Base-by-base conservation (phyloP, 2,888 invertebrate species). In the Escarpia spicata region DNA sequence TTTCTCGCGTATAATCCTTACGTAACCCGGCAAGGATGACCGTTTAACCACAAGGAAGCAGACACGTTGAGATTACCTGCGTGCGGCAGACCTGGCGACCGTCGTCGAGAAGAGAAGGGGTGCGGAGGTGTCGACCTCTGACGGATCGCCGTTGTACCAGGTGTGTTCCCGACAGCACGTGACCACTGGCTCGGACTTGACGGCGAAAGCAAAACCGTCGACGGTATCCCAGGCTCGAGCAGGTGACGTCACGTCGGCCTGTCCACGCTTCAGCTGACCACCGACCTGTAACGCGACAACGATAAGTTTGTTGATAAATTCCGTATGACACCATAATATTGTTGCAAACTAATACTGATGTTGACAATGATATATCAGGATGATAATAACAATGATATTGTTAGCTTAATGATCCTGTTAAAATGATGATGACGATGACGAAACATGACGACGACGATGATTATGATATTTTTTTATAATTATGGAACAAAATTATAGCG, bases 111-210 rank as follows among this genome's bases (percentile, higher is more conserved):
- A 75, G 75, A 75, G 75, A 75, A 75, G n/a, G 75, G 75, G 75
- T 26, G 75, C 75, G 26, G 75, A 75, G 26, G 75, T 75, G 75
- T 75, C 75, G 75, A 75, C 75, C 75, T 75, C 75, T 75, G 75
- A 26, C 75, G 75, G 75, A n/a, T 26, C 75, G 75, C 75, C 75
- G 75, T n/a, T 75, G 75, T 75, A 75, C 75, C 75, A 75, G 26
- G 75, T 75, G 75, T 75, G n/a, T 6, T 75, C 75, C 75, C 75
- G 75, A 26, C 75, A 75, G 75, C 75, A 75, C 75, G 75, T 75
- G 75, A 75, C 75, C 75, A 75, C 75, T 75, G 75, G 75, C 75
- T 75, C 75, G 19, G 75, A 75, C 75, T 75, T 75, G 75, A 75
- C 75, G 26, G 75, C n/a, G 26, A 75, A 75, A 75, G 75, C 75